Conservation (phyloP, 2,797 vertebrate species). For the Dipus sagitta region DNA sequence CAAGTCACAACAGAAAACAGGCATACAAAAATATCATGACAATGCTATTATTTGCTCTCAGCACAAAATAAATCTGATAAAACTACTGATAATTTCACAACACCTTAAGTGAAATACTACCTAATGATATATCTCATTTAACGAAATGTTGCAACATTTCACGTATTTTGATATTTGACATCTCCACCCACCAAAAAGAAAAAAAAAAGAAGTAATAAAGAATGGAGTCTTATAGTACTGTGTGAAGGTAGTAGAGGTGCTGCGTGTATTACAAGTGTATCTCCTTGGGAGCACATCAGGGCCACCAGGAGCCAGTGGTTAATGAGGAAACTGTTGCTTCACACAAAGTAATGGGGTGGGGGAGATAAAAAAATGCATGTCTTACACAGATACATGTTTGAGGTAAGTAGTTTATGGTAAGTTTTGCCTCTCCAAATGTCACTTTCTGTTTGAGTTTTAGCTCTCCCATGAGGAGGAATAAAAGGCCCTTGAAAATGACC, state of each 20-base stretch:
- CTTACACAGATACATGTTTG: constrained; percentile 70
- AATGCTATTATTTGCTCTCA: constrained; percentile 39
- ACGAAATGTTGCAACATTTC: constrained; percentile 61
- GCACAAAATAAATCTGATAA: not conserved
- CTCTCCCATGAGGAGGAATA: constrained; percentile 64
- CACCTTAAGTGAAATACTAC: constrained; percentile 3
- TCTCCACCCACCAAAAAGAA: no score
- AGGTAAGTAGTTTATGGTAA: constrained; percentile 66
- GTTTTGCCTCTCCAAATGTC: constrained; percentile 73
- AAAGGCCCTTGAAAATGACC: constrained; percentile 85
- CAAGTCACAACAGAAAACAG: constrained; percentile 25
- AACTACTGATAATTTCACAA: constrained; percentile 42
- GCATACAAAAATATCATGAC: constrained; percentile 9
- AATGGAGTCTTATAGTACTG: not conserved
- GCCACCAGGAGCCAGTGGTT: constrained; percentile 6
- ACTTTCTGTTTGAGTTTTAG: constrained; percentile 81
- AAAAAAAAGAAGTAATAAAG: not conserved
- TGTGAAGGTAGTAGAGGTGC: not conserved
- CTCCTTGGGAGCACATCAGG: constrained; percentile 13
- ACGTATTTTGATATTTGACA: not conserved
- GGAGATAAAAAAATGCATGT: not conserved
- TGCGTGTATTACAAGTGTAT: not conserved
- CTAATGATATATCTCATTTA: constrained; percentile 11
- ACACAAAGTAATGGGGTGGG: constrained; percentile 64
- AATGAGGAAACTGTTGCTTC: constrained; percentile 78